Evolutionary conservation across 1,140 invertebrate species (phyloP).

Genomic region (Neodiprion pinetum): DNA sequence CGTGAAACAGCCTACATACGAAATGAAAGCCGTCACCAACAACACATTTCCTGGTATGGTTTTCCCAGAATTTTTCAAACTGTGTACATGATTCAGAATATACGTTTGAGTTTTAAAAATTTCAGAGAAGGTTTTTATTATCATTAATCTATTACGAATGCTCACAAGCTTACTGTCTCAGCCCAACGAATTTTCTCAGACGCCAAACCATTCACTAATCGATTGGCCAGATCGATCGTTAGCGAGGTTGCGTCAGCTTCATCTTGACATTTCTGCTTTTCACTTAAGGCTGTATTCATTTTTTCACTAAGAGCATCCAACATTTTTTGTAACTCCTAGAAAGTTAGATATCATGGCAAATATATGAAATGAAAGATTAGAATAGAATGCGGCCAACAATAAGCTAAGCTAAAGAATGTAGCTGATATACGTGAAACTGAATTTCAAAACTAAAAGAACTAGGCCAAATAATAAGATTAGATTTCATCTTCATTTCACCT

Average conservation of each 20-base stretch:
- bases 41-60: conserved; percentile 91
- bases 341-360: conserved; percentile 10
- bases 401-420: no score
- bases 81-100: conserved; percentile 33
- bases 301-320: conserved; percentile 77
- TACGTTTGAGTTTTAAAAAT: conserved; percentile 14
- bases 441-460: no score
- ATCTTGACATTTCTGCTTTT: conserved; percentile 87
- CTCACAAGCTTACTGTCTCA: conserved; percentile 70
- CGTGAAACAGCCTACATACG: conserved; percentile 94
- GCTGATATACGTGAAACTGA: no score
- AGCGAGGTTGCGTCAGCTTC: conserved; percentile 83
- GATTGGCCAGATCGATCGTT: conserved; percentile 90
- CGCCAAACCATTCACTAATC: conserved; percentile 90
- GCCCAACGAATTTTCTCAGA: conserved; percentile 90
- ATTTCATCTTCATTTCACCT: no score
- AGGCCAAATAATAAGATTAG: no score
- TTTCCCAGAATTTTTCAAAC: conserved; percentile 66
- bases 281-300: conserved; percentile 84
- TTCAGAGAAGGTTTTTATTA: not conserved
- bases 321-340: conserved; percentile 81
- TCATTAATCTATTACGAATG: not conserved
- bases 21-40: conserved; percentile 91
- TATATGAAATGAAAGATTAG: no score
- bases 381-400: no score